Percentiles rank a stretch among this genome's conserved stretches.
Conservation (phyloP, 2,888 invertebrate genomes). For the Lamellibrachia columna region DNA sequence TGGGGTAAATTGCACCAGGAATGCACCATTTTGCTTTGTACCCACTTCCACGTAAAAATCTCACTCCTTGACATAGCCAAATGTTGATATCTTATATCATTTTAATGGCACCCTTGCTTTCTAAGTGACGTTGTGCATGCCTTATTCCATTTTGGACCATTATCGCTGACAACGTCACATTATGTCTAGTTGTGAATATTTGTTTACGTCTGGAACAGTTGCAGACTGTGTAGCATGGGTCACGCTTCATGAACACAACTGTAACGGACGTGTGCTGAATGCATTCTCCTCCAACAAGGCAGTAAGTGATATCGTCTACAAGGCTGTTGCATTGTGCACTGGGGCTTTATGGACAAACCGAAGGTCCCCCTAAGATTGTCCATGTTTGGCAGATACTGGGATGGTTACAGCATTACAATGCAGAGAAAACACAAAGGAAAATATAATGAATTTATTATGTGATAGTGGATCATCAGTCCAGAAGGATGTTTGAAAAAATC, state of each 20-base stretch:
- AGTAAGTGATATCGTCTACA: background rate
- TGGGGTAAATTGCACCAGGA: no score
- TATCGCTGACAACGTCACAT: background rate
- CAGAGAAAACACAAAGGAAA: background rate
- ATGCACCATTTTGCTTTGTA: background rate
- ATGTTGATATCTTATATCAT: background rate
- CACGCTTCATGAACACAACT: background rate
- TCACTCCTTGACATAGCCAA: background rate
- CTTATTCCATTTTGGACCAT: background rate
- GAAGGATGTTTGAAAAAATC: background rate
- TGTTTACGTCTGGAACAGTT: constrained; percentile 8
- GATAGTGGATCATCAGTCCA: background rate
- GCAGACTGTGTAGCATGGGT: background rate
- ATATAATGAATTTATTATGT: background rate
- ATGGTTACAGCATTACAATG: background rate
- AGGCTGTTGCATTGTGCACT: background rate
- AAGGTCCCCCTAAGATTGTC: constrained; percentile 2
- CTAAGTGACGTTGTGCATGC: background rate
- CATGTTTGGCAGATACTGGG: background rate
- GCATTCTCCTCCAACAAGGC: background rate
- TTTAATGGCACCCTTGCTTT: background rate
- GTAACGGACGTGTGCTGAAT: background rate
- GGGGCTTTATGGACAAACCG: background rate
- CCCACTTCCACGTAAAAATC: background rate
- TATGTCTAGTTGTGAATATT: background rate